Evolutionary conservation across 2,888 invertebrate species (phyloP), one percentile per base, ranked within the genome.

Genomic region (Neoscelio sp.): DNA sequence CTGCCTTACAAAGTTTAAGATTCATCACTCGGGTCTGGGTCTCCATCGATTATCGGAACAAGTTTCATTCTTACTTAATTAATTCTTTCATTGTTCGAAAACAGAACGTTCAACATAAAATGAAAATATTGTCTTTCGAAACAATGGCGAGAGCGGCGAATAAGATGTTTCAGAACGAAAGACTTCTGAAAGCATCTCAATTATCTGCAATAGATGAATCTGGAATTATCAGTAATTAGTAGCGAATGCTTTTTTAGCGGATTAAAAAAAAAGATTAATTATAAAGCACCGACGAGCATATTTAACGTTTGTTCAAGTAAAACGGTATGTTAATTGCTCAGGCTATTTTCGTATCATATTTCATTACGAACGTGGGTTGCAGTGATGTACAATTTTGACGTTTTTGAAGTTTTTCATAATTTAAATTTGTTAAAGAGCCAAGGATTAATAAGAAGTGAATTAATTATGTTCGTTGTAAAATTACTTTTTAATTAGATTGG

Each of bases 1-100:
- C 50, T 48, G 15, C 65, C 58, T 30, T 26, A 26, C 64, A 18
- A 65, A 77, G 26, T 71, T 77, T 71, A 50, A 77, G 77, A 77
- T 71, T 65, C 71, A 77, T 71, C 74, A 56, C 28, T 44, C 23
- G 12, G 6, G 35, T 6, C 10, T 35, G n/a, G 10, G 4, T 10
- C 8, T 7, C 30, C 2, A 74, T 74, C 65, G 74, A 74, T 74
- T 74, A 64, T 74, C 3, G 56, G 23, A 20, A 1, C 38, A n/a
- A 5, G 7, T 54, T 46, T 35, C 56, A 56, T 58, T 54, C 35
- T 44, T 56, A 42, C 52, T 50, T 40, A 73, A 73, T 73, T 73
- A 64, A 73, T 64, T n/a, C 33, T 28, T 48, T 58, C 44, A 48
- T 33, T 67, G 35, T 54, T 28, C 7, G 13, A 18, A 4, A 38